A percentile compares a stretch with the other conserved stretches of the same genome.
These are phyloP conservation scores for Naja naja DNA, from an alignment of 2,113 vertebrate genomes.

Conservation along the genomic window DNA sequence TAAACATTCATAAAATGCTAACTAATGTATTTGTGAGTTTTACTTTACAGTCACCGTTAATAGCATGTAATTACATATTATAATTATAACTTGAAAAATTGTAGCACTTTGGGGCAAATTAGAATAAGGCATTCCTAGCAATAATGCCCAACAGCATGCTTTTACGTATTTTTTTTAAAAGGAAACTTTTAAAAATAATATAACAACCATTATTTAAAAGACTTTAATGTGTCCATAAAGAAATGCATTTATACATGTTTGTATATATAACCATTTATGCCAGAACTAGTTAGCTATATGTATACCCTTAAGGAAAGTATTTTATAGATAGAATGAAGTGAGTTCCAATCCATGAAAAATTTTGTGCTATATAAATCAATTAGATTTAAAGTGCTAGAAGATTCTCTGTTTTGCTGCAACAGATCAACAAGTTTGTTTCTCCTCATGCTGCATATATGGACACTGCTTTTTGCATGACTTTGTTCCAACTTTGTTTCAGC, in stretches of 20 bases:
- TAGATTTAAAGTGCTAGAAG: background rate
- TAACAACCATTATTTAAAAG: background rate
- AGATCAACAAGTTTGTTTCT: background rate
- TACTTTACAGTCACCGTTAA: background rate
- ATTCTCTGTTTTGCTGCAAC: background rate
- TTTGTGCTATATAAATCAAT: background rate
- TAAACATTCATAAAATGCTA: background rate
- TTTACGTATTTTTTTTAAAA: background rate
- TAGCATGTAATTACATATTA: background rate
- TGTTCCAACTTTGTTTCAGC: background rate
- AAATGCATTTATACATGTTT: background rate
- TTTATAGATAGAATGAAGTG: background rate
- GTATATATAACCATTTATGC: background rate
- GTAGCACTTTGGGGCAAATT: background rate
- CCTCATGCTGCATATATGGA: background rate
- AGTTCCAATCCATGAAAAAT: background rate
- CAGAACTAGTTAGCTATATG: background rate
- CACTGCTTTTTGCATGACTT: background rate
- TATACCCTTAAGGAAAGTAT: background rate
- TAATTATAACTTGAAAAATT: background rate
- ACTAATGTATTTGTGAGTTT: background rate
- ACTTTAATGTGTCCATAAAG: background rate
- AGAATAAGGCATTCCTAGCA: background rate
- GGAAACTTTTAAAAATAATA: background rate
- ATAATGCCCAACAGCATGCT: background rate